Conservation (phyloP, 2,113 vertebrate genomes). For the Eudyptes chrysolophus region DNA sequence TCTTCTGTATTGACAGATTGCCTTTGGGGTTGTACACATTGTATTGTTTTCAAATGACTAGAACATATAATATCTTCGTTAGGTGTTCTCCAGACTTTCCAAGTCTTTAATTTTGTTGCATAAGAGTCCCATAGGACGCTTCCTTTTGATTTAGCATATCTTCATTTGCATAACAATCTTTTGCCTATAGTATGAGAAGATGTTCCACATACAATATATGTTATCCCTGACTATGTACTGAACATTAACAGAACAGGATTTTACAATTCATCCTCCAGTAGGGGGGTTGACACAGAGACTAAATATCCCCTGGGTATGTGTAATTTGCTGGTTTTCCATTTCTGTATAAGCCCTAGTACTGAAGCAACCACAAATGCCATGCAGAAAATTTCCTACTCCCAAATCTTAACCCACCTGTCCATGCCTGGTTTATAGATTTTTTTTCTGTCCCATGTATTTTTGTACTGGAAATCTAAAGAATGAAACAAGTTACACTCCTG, state of each 20-base stretch:
- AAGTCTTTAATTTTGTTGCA: neutral
- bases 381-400: neutral
- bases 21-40: neutral
- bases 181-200: neutral
- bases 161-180: neutral
- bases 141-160: neutral
- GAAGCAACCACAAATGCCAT: neutral
- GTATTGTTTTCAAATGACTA: neutral
- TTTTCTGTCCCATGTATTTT: neutral
- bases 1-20: neutral
- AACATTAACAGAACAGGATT: neutral
- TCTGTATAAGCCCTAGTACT: neutral
- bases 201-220: neutral
- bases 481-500: neutral
- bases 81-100: neutral
- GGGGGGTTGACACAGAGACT: neutral
- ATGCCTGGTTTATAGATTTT: neutral
- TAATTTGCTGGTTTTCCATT: neutral
- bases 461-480: neutral
- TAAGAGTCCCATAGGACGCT: neutral
- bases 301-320: neutral
- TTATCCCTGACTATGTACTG: neutral
- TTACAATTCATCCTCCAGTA: neutral
- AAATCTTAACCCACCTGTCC: accelerated
- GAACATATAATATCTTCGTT: neutral